Base-by-base conservation (phyloP, 2,797 vertebrate species). In the Australoheros facetus region DNA sequence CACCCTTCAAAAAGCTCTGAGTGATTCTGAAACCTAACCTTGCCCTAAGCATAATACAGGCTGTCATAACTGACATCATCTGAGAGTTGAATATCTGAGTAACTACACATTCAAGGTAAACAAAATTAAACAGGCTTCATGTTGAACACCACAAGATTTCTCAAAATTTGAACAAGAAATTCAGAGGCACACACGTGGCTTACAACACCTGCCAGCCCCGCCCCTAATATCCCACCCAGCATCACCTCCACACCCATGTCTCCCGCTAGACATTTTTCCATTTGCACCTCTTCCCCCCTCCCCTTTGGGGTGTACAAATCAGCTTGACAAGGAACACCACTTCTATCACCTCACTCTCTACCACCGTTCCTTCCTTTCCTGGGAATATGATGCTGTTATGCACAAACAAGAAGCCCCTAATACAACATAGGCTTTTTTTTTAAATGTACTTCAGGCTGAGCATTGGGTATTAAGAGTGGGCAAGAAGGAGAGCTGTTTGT, bases 251-350 rank as follows among this genome's bases (percentile, higher is more conserved):
- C 81, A 48, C 70, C 59, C 62, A 23, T 53, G 71, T 87, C 88
- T 91, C 93, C 93, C 93, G 87, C 92, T 77, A 88, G 93, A 93
- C 87, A 77, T 84, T 94, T 93, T 95, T 94, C 94, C 94, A 96
- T 96, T 96, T 95, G 91, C 95, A 96, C 95, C 91, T 95, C 81
- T 77, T 77, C 77, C 79, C 53, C 57, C 57, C 72, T 71, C 75
- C 71, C 81, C 59, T 81, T 23, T 55, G 82, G 75, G 80, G 53
- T 86, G 84, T 87, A 87, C 88, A 88, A 91, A 89, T 89, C 86
- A 89, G 80, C 82, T 82, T 88, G 93, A 95, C 93, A 94, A 81
- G 83, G 87, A 93, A 92, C 86, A 85, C 75, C 81, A 90, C 90
- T 93, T 90, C 80, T 82, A 70, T 83, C 51, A 64, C 79, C 57